Evolutionary conservation across 2,888 invertebrate species (phyloP), one percentile per base, ranked within the genome.

Genomic region (Palloptera scutellata): DNA sequence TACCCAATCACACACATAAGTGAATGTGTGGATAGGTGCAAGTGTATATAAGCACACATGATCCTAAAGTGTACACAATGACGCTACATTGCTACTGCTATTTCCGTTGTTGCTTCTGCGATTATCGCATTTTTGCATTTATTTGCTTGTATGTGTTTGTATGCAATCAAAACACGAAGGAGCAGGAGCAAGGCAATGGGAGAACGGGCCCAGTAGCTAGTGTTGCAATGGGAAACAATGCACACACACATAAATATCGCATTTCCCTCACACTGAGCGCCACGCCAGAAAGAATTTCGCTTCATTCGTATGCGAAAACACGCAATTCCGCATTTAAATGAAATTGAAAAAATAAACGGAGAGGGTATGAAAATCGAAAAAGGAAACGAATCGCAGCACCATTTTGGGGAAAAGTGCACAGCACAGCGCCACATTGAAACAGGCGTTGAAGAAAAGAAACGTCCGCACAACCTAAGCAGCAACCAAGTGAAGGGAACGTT

Each of bases 301-400:
- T 71, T 73, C 70, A 73, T 73, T 73, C 70, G 68, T 63, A 71
- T 73, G 70, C 73, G 61, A 68, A 66, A 65, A 62, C 73, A 73
- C 71, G 73, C 70, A 71, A 71, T 68, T 68, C 68, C 55, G 66
- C 68, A 62, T 70, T 68, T 61, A 71, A 64, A 59, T 40, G 64
- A 58, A 70, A 68, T 70, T 66, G 68, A 68, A 70, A 54, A 64
- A 67, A 67, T 65, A 70, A 61, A 66, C n/a, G 45, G 40, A 17
- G 43, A n/a, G 59, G 40, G 30, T 13, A 13, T 17, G 20, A 54
- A 19, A 19, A 19, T 17, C 54, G 30, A 17, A 19, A 54, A 30
- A 20, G 20, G 30, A 30, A 30, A 30, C 30, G 30, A 30, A 51
- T 52, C 52, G 19, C 19, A 15, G 19, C 52, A 52, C 13, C 13